Base-by-base conservation (phyloP, 2,888 invertebrate genomes). In the Luffia ferchaultella region DNA sequence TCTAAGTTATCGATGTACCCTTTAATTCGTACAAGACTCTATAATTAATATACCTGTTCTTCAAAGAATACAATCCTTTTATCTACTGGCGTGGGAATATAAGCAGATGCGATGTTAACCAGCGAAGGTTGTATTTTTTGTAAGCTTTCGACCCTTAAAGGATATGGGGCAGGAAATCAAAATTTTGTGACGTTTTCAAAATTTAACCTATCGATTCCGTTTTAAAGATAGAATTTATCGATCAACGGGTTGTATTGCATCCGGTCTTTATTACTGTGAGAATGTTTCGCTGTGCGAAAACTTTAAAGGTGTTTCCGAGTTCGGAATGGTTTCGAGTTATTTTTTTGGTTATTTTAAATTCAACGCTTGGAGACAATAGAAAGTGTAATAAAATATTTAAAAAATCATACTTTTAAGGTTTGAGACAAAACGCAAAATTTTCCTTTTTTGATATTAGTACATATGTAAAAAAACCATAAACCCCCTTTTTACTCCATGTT, bases 61-160 rank as follows among this genome's bases (percentile, higher is more conserved):
- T 30, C 30, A 12, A 30, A 30, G 12, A 12, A 30, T n/a, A 12
- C 30, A 30, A 30, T 30, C 30, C 30, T 30, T 30, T 78, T 61
- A 63, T 64, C 58, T 59, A 57, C 50, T 54, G 55, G 40, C 78
- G 80, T 82, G 82, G 74, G 82, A 82, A 82, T 64, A 58, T 50
- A 66, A 67, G 67, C 82, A 82, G 82, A 80, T 82, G 82, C 60
- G 43, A 42, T 16, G 17, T 42, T 17, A 42, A 9, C 43, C 43
- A 9, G 5, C 17, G 5, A 17, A 42, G 43, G 43, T 42, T 42
- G 16, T 42, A 42, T 42, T 42, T 42, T 42, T 42, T 30, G 30
- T 30, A 12, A 30, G n/a, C n/a, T n/a, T n/a, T 30, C 30, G 30
- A 30, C 30, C 30, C 30, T 30, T 12, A 12, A 3, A 30, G 12